These are phyloP conservation scores for Napeogenes sylphis DNA, from an alignment of 2,888 invertebrate genomes.

Conservation along the genomic window DNA sequence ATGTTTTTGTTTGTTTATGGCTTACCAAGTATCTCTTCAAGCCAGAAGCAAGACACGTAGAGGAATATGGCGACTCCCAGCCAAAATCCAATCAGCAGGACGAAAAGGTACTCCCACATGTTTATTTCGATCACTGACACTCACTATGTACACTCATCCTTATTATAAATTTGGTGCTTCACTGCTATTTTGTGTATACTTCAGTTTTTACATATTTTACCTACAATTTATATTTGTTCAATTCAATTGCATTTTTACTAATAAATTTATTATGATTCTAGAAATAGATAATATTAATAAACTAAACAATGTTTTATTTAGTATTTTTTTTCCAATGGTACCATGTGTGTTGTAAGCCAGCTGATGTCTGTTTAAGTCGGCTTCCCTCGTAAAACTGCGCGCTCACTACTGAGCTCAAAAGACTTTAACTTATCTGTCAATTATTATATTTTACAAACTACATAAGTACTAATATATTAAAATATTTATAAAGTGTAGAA, in stretches of 20 bases:
- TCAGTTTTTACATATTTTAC: background rate
- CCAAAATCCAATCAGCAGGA: conserved; percentile 70
- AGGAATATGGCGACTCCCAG: conserved; percentile 72
- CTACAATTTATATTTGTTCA: too few relatives aligned
- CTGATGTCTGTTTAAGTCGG: background rate
- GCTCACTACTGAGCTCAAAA: background rate
- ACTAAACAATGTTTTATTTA: too few relatives aligned
- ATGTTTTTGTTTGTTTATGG: conserved; percentile 23
- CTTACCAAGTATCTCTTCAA: conserved; percentile 81
- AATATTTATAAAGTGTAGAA: too few relatives aligned
- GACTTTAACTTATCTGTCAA: too few relatives aligned
- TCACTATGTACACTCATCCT: conserved; percentile 14
- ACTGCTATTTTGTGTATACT: conserved; percentile 4
- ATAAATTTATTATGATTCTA: too few relatives aligned
- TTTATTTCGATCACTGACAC: conserved; percentile 33
- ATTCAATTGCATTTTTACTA: too few relatives aligned
- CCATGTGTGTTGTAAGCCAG: background rate
- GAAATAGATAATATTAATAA: too few relatives aligned
- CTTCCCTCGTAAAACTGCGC: conserved; percentile 4
- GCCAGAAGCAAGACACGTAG: conserved; percentile 75
- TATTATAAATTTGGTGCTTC: conserved; percentile 9
- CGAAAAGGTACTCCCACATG: conserved; percentile 71
- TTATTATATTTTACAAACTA: too few relatives aligned
- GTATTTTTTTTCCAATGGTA: background rate
- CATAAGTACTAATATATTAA: too few relatives aligned